These are phyloP conservation scores for Atlantisia rogersi DNA, from an alignment of 2,113 vertebrate genomes.

Conservation along the genomic window DNA sequence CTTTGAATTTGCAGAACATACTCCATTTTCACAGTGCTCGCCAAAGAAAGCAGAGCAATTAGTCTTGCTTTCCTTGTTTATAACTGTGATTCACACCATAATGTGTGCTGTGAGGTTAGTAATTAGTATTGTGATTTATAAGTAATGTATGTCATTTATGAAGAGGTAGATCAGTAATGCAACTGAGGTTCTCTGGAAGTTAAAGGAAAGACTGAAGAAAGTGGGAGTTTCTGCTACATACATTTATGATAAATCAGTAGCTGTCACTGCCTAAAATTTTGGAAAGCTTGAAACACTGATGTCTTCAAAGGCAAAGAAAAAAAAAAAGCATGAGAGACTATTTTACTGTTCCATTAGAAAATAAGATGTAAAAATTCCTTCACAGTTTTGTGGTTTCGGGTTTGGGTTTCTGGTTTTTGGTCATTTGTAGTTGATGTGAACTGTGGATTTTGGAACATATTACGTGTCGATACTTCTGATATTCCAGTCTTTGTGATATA, in stretches of 20 bases:
- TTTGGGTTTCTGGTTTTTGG: not conserved
- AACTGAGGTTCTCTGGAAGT: not conserved
- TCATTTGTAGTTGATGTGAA: not conserved
- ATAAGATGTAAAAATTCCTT: not conserved
- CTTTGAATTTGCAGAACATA: not conserved
- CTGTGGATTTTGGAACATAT: constrained; percentile 13
- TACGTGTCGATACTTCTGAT: constrained; percentile 16
- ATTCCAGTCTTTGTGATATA: constrained; percentile 38
- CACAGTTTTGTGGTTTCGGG: not conserved
- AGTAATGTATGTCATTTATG: not conserved
- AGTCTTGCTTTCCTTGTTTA: not conserved
- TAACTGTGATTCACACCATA: not conserved
- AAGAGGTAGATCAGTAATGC: not conserved
- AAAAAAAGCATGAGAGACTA: not conserved
- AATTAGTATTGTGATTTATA: not conserved
- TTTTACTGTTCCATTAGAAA: not conserved
- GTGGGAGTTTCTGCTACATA: not conserved
- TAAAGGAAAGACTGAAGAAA: not conserved
- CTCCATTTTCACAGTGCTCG: not conserved
- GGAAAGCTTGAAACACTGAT: not conserved
- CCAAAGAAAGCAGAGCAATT: not conserved
- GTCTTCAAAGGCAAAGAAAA: not conserved
- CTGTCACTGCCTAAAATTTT: not conserved
- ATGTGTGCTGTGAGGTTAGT: not conserved
- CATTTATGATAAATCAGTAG: not conserved